A percentile compares a stretch with the other conserved stretches of the same genome.
Conservation (phyloP, 2,888 invertebrate species). For the Acanthosoma haemorrhoidale region DNA sequence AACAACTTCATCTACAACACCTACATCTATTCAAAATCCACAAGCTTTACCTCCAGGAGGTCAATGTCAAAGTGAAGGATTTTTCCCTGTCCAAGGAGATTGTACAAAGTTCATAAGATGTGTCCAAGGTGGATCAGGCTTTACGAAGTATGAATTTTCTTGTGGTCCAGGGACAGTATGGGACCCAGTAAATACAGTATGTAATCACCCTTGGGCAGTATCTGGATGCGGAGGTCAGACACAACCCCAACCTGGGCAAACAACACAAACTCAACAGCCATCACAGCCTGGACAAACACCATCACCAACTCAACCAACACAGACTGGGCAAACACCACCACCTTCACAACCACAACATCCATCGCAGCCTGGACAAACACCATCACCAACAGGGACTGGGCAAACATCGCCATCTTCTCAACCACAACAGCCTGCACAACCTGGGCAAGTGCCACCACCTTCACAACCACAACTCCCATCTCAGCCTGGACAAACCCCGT, state of each 20-base stretch:
- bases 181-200: slow-evolving; percentile 59
- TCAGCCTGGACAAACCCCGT: background rate
- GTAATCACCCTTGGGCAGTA: slow-evolving; percentile 56
- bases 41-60: slow-evolving; percentile 17
- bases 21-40: slow-evolving; percentile 27
- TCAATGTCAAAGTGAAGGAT: slow-evolving; percentile 55
- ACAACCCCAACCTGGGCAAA: slow-evolving; percentile 34
- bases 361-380: slow-evolving; percentile 36
- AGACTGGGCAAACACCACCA: slow-evolving; percentile 36
- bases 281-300: slow-evolving; percentile 33
- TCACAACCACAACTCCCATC: slow-evolving; percentile 20
- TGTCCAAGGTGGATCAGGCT: slow-evolving; percentile 51
- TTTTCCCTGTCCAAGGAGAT: slow-evolving; percentile 55
- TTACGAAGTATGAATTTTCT: slow-evolving; percentile 54
- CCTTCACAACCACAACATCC: slow-evolving; percentile 39
- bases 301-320: slow-evolving; percentile 29
- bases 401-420: slow-evolving; percentile 6
- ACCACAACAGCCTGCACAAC: slow-evolving; percentile 36
- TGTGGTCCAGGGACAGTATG: slow-evolving; percentile 65
- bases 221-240: slow-evolving; percentile 39
- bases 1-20: slow-evolving; percentile 2
- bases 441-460: slow-evolving; percentile 24
- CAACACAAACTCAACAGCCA: slow-evolving; percentile 16
- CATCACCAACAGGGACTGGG: slow-evolving; percentile 31
- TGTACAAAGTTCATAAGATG: slow-evolving; percentile 66